Percentiles rank a stretch among this genome's conserved stretches.
phyloP scores from a whole-genome alignment of 2,888 invertebrate species.

The Neuroscelio doddi region DNA sequence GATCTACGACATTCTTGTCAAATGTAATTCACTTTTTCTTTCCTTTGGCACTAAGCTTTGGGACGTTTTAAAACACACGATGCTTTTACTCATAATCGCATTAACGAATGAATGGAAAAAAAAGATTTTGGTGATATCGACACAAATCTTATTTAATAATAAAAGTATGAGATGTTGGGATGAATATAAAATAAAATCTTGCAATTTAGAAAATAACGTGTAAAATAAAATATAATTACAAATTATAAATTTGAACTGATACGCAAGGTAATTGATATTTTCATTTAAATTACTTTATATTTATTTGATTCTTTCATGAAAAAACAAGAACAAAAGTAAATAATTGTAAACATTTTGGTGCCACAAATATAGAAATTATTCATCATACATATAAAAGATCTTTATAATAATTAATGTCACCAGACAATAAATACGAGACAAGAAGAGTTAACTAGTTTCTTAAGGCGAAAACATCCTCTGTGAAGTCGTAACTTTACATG shows the following conservation, averaged over 20 bases:
- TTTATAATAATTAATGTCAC: neutral
- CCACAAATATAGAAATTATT: no score
- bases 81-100: constrained; percentile 29
- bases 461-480: neutral
- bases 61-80: constrained; percentile 11
- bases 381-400: no score
- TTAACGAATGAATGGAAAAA: constrained; percentile 16
- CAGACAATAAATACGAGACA: neutral
- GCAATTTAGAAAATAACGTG: no score
- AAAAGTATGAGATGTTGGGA: neutral
- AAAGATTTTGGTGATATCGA: neutral
- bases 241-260: no score
- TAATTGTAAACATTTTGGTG: no score
- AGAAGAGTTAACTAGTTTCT: no score
- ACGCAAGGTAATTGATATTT: no score
- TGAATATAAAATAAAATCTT: no score
- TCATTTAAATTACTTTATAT: no score
- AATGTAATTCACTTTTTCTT: constrained; percentile 4
- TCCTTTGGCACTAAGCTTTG: constrained; percentile 17
- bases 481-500: constrained; percentile 2
- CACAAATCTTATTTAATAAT: neutral
- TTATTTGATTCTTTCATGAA: no score
- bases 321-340: no score
- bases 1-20: constrained; percentile 24
- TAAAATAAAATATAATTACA: no score